phyloP scores from a whole-genome alignment of 2,888 invertebrate species.

The Spilarctia lutea region DNA sequence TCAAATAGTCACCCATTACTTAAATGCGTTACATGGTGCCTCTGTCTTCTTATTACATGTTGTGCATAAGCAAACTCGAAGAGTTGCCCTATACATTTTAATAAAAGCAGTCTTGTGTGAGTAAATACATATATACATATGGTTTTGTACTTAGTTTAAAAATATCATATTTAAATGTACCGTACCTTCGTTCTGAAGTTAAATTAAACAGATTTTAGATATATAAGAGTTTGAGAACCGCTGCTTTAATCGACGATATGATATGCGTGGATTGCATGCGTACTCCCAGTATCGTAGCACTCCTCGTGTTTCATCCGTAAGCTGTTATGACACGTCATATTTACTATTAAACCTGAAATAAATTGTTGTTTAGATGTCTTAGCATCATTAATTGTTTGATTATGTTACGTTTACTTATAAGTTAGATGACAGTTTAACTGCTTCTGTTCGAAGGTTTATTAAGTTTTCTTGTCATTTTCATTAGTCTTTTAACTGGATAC shows the following conservation, averaged over 20 bases:
- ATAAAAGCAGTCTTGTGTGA: no score
- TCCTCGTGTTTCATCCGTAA: slow-evolving; percentile 46
- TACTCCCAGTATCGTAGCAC: slow-evolving; percentile 35
- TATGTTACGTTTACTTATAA: slow-evolving; percentile 7
- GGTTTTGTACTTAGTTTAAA: neutral
- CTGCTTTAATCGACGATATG: slow-evolving; percentile 39
- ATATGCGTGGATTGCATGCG: slow-evolving; percentile 54
- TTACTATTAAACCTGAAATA: slow-evolving; percentile 28
- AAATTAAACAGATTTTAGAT: neutral
- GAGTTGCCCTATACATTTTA: no score
- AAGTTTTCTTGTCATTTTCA: neutral
- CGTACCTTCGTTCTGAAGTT: neutral
- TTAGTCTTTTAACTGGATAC: neutral
- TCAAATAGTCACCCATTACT: neutral
- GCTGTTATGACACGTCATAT: slow-evolving; percentile 47
- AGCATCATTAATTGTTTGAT: slow-evolving; percentile 18
- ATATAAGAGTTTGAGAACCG: slow-evolving; percentile 20
- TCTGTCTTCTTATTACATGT: neutral
- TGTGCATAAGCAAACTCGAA: no score
- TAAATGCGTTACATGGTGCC: neutral
- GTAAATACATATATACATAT: no score
- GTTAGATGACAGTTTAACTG: neutral
- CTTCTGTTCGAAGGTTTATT: neutral
- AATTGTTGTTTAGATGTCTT: slow-evolving; percentile 33
- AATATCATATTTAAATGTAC: neutral